Conservation (phyloP, 2,113 vertebrate genomes). For the Leucosticte australis region DNA sequence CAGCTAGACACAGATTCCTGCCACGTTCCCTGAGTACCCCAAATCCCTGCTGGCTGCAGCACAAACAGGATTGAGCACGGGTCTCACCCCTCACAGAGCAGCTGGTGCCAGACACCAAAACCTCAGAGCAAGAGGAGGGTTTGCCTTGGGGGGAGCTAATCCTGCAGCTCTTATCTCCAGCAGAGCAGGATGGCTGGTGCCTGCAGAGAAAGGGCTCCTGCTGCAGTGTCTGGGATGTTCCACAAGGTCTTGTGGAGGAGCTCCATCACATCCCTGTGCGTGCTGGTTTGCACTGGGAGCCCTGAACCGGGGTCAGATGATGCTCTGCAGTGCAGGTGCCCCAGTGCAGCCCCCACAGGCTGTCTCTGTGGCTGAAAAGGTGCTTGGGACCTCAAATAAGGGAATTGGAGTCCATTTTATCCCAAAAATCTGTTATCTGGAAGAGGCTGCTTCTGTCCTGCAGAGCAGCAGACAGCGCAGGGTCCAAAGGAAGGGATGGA, state of each 20-base stretch:
- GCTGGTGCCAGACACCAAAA: not conserved
- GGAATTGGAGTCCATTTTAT: not conserved
- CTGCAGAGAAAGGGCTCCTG: not conserved
- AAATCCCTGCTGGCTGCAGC: not conserved
- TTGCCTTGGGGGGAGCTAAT: not conserved
- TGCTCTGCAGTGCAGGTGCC: not conserved
- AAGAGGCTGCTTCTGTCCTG: not conserved
- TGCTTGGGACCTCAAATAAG: not conserved
- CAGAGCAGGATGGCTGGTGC: not conserved
- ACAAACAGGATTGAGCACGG: not conserved
- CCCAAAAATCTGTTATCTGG: not conserved
- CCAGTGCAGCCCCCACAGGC: fast-evolving
- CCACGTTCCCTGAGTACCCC: fast-evolving
- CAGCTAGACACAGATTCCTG: not conserved
- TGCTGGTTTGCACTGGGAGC: not conserved
- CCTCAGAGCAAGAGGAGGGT: not conserved
- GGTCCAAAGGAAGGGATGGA: not conserved
- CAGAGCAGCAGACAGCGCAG: fast-evolving
- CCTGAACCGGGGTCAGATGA: fast-evolving
- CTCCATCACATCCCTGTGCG: fast-evolving
- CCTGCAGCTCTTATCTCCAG: not conserved
- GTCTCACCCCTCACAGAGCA: not conserved
- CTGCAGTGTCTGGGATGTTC: not conserved
- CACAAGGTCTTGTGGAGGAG: not conserved
- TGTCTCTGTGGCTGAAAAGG: not conserved